Evolutionary conservation across 2,113 vertebrate genomes (phyloP).

Genomic region (Istiophorus platypterus): DNA sequence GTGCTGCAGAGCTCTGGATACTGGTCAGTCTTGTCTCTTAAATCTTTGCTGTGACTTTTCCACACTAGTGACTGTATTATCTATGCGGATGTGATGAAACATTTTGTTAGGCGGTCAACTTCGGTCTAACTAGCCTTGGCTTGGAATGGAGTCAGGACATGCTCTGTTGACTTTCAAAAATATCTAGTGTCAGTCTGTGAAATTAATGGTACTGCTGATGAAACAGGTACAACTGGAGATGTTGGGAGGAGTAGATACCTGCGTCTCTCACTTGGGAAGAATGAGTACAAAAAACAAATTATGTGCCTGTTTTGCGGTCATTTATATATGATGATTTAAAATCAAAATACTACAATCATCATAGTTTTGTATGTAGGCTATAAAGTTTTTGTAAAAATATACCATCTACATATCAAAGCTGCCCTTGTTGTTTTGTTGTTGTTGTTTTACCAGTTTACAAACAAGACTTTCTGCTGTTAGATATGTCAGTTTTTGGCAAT

Average conservation of each 20-base stretch:
- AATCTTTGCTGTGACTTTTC: neutral
- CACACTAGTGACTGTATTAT: neutral
- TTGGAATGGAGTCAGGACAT: neutral
- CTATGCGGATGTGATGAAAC: neutral
- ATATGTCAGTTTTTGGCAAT: neutral
- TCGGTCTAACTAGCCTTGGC: too few relatives aligned
- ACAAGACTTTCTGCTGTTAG: too few relatives aligned
- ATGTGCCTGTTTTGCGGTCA: too few relatives aligned
- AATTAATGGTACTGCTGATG: too few relatives aligned
- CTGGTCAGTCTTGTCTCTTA: neutral
- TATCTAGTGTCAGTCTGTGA: too few relatives aligned
- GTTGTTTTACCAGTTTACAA: neutral
- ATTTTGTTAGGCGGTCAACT: neutral
- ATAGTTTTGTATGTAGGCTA: neutral
- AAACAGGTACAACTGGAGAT: too few relatives aligned
- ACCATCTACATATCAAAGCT: neutral
- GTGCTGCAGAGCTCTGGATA: neutral
- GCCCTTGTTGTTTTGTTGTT: neutral
- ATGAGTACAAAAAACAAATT: too few relatives aligned
- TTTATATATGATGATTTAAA: conserved; percentile 39
- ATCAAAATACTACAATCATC: conserved; percentile 39
- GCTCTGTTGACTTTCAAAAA: too few relatives aligned
- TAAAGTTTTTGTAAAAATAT: neutral
- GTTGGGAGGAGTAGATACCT: too few relatives aligned
- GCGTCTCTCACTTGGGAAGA: too few relatives aligned